Evolutionary conservation across 2,797 vertebrate genomes (phyloP).

Genomic region (Meriones psammophilus): DNA sequence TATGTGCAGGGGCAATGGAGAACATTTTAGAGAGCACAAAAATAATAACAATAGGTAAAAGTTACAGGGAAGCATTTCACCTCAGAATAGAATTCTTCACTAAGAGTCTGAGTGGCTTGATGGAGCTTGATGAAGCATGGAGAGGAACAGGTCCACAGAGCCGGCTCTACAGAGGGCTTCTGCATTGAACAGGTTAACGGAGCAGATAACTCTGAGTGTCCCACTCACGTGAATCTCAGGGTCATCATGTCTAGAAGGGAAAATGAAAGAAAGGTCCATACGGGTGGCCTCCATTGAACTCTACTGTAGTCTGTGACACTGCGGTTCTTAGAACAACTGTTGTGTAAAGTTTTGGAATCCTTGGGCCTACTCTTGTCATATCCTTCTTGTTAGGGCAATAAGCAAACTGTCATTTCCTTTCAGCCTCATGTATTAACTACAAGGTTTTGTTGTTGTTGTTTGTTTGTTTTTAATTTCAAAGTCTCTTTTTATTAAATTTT

Average conservation of each 20-base stretch:
- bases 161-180: too few species aligned
- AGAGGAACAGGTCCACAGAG: too few species aligned
- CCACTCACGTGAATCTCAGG: background rate
- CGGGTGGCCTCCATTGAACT: background rate
- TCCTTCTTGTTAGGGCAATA: background rate
- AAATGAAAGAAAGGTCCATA: background rate
- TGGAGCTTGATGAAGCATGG: too few species aligned
- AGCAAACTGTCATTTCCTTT: background rate
- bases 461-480: too few species aligned
- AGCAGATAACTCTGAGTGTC: background rate
- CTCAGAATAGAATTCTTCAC: background rate
- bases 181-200: background rate
- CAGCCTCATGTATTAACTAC: background rate
- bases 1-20: background rate
- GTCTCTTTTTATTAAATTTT: too few species aligned
- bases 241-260: background rate
- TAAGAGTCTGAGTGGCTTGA: background rate
- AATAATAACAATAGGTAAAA: background rate
- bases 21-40: background rate
- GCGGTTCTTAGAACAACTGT: background rate
- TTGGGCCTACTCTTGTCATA: too few species aligned
- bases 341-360: background rate
- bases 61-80: background rate
- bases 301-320: background rate
- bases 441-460: background rate